A percentile compares a stretch with the other conserved stretches of the same genome.
These are phyloP conservation scores for Torymus auratus DNA, from an alignment of 2,888 invertebrate genomes.

Conservation along the genomic window DNA sequence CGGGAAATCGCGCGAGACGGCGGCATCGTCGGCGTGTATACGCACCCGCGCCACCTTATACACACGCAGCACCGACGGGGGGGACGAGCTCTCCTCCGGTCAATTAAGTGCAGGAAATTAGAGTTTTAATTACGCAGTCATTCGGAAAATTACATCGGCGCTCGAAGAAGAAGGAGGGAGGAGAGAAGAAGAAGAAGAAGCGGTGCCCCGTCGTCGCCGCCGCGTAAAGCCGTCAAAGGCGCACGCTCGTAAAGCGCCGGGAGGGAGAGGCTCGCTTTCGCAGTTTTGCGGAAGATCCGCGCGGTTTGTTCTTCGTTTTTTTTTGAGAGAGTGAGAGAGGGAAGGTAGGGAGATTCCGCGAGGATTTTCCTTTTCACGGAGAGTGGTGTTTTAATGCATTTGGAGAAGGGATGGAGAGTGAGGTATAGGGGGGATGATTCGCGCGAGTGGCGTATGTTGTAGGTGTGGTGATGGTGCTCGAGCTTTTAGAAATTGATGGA, in stretches of 20 bases:
- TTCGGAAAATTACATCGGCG: slow-evolving; percentile 77
- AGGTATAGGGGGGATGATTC: no score
- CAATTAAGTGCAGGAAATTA: slow-evolving; percentile 77
- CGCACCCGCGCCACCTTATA: no score
- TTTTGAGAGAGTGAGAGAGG: neutral
- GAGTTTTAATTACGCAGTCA: slow-evolving; percentile 77
- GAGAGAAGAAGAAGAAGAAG: slow-evolving; percentile 66
- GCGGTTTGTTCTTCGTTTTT: neutral
- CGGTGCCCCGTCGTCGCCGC: slow-evolving; percentile 58
- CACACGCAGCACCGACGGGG: slow-evolving; percentile 3
- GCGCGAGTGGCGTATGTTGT: no score
- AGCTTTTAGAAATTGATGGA: no score
- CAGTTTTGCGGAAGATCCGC: neutral
- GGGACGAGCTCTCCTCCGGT: slow-evolving; percentile 68
- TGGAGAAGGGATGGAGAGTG: neutral
- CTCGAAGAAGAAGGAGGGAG: slow-evolving; percentile 64
- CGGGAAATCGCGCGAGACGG: slow-evolving; percentile 57
- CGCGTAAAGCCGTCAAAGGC: slow-evolving; percentile 54
- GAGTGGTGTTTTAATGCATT: neutral
- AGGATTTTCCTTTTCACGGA: neutral
- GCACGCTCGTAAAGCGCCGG: slow-evolving; percentile 25
- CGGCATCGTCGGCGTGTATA: slow-evolving; percentile 26
- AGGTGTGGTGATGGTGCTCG: no score
- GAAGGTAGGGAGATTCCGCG: neutral
- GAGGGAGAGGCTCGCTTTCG: neutral